Conservation (phyloP, 2,888 invertebrate genomes). For the Pachymerium ferrugineum region DNA sequence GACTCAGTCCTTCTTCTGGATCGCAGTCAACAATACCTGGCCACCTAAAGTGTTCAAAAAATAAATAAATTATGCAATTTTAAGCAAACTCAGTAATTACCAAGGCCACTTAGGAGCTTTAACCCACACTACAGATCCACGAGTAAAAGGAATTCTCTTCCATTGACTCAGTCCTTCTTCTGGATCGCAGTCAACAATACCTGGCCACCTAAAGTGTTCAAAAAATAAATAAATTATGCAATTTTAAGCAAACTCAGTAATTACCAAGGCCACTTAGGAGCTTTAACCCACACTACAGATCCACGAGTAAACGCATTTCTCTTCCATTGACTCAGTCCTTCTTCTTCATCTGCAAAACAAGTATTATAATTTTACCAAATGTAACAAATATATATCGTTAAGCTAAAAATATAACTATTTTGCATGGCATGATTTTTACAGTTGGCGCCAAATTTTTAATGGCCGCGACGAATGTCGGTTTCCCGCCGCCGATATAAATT, state of each 20-base stretch:
- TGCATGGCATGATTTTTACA: too few relatives aligned
- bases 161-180: constrained; percentile 52
- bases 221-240: background rate
- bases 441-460: too few relatives aligned
- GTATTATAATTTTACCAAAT: too few relatives aligned
- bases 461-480: too few relatives aligned
- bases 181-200: constrained; percentile 64
- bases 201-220: constrained; percentile 59
- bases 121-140: constrained; percentile 64
- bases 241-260: background rate
- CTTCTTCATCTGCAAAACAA: constrained; percentile 55
- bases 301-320: constrained; percentile 58
- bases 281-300: constrained; percentile 65
- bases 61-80: background rate
- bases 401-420: too few relatives aligned
- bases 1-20: too few relatives aligned
- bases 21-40: constrained; percentile 66
- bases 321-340: constrained; percentile 51
- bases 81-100: constrained; percentile 40
- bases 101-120: constrained; percentile 62
- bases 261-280: constrained; percentile 58
- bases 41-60: constrained; percentile 51
- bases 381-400: too few relatives aligned
- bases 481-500: too few relatives aligned
- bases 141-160: constrained; percentile 56